Base-by-base conservation (phyloP, 2,797 vertebrate species). In the Eurystomus glaucurus region DNA sequence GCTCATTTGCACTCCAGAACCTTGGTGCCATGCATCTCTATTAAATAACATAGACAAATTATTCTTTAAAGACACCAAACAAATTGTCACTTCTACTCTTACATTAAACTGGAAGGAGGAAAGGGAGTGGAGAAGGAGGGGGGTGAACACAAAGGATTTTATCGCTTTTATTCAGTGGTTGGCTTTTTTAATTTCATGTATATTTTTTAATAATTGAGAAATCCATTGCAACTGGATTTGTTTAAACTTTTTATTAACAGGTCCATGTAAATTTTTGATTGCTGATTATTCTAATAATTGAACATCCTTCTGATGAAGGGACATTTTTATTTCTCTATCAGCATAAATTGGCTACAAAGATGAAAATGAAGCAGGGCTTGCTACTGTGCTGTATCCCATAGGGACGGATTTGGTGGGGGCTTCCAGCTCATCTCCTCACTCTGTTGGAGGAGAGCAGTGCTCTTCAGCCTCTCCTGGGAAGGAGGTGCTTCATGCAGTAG, bases 21-120 rank as follows among this genome's bases (percentile, higher is more conserved):
- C 98, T 97, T 93, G 96, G 97, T 98, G 97, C 98, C 97, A 98
- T 98, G 98, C 98, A 98, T 98, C 98, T 98, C 98, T 98, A 98
- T 98, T 98, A 98, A 98, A 98, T 98, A 98, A 98, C 97, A 97
- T 97, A 98, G 98, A 98, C 98, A 98, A 98, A 98, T 98, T 98
- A 98, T 98, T 98, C 98, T 98, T 98, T 98, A 98, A 98, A 98
- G 98, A 98, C 98, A 98, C 98, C 98, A 98, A 98, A 98, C 98
- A 98, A 98, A 98, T 98, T 98, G 98, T 98, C 98, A 98, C 97
- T 98, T 97, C 98, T 98, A 90, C 96, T 98, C 97, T 98, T 98
- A 96, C 97, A 98, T 98, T 96, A 96, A 97, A 96, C 96, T 97
- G 93, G 95, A 98, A 97, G 94, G 93, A 97, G 96, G 84, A 96